A percentile compares a stretch with the other conserved stretches of the same genome.
Evolutionary conservation across 37 sponge, comb jelly and placozoan genomes (phyloP).

Genomic region (Amphimedon queenslandica): DNA sequence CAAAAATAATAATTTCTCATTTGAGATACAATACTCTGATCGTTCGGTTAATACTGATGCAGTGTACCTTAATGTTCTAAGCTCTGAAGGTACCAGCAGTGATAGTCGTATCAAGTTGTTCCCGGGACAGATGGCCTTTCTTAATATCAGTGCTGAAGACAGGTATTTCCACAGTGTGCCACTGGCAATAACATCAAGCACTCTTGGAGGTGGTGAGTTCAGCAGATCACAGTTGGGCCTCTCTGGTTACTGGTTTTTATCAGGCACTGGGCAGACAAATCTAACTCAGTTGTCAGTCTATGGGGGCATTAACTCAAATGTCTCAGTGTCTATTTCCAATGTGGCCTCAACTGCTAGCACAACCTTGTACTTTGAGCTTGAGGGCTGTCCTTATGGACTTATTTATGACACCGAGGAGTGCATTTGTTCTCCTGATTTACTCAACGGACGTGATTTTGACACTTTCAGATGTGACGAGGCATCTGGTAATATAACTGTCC

Average conservation of each 20-base stretch:
- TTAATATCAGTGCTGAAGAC: conserved; percentile 4
- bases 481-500: not conserved
- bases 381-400: conserved; percentile 26
- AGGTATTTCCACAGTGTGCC: not conserved
- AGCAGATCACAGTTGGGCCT: conserved; percentile 8
- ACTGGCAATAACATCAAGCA: conserved; percentile 5
- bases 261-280: not conserved
- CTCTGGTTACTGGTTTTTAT: conserved; percentile 20
- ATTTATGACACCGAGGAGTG: conserved; percentile 1
- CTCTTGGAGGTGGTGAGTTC: not conserved
- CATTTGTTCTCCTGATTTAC: not conserved
- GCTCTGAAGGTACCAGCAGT: not conserved
- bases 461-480: not conserved
- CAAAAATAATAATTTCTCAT: not conserved
- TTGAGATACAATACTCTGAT: not conserved
- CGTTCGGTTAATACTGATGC: conserved; percentile 5
- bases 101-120: not conserved
- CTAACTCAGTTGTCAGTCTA: not conserved
- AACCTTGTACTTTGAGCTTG: conserved; percentile 10
- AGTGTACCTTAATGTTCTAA: not conserved
- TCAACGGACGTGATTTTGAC: not conserved
- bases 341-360: conserved; percentile 5
- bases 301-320: not conserved
- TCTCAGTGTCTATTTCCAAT: not conserved
- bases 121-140: conserved; percentile 4